Evolutionary conservation across 2,113 vertebrate species (phyloP).

Genomic region (Pluvialis apricaria): DNA sequence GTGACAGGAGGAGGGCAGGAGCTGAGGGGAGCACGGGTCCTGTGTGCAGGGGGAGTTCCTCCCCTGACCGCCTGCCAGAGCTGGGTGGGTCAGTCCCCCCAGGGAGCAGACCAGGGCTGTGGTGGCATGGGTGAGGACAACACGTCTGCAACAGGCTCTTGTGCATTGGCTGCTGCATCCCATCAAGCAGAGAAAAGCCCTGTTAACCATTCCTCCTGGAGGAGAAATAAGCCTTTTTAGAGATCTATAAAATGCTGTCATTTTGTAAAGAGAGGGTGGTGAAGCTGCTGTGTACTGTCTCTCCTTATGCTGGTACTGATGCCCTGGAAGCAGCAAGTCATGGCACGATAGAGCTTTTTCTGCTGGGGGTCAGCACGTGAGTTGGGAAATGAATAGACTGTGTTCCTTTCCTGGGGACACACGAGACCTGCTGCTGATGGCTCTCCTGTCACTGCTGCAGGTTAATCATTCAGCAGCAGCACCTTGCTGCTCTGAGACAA

Average conservation of each 20-base stretch:
- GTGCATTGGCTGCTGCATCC: background rate
- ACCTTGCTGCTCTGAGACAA: background rate
- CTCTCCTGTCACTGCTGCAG: background rate
- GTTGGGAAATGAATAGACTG: background rate
- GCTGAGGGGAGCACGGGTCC: accelerated
- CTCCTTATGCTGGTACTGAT: background rate
- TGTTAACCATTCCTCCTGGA: background rate
- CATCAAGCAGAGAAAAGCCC: background rate
- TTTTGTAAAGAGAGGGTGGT: background rate
- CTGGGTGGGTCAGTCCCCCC: no score
- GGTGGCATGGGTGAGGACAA: background rate
- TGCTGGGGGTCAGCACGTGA: background rate
- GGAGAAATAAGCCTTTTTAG: background rate
- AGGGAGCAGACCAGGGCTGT: accelerated
- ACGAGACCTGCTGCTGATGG: background rate
- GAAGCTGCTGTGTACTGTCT: background rate
- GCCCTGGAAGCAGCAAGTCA: background rate
- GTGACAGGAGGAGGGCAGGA: background rate
- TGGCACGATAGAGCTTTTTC: background rate
- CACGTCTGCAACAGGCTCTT: background rate
- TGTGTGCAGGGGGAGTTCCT: no score
- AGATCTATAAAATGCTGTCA: background rate
- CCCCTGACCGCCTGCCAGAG: accelerated
- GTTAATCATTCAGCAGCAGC: background rate
- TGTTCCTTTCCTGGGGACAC: background rate